Evolutionary conservation across 2,797 vertebrate genomes (phyloP).

Genomic region (Neomorphus geoffroyi): DNA sequence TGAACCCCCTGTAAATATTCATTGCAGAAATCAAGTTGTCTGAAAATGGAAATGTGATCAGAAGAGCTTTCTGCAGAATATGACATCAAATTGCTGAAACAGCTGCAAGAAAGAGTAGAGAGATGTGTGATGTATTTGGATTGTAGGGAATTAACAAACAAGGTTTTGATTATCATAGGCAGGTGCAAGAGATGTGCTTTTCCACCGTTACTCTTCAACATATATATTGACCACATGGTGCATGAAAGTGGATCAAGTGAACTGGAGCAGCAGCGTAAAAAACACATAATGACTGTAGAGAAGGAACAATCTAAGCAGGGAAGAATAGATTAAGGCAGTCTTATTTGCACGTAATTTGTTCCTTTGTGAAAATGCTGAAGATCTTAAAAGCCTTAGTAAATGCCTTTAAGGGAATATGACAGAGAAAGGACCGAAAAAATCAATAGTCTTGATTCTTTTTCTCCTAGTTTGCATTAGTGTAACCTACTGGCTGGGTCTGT

Average conservation of each 20-base stretch:
- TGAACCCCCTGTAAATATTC: conserved; percentile 36
- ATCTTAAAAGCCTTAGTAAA: conserved; percentile 62
- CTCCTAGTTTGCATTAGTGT: conserved; percentile 47
- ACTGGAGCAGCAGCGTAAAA: conserved; percentile 30
- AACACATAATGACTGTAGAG: conserved; percentile 42
- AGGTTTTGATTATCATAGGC: conserved; percentile 62
- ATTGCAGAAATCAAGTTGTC: conserved; percentile 32
- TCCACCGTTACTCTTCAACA: conserved; percentile 39
- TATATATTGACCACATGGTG: conserved; percentile 61
- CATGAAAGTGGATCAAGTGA: conserved; percentile 52
- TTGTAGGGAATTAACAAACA: conserved; percentile 63
- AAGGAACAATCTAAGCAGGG: conserved; percentile 27
- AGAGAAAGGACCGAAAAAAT: conserved; percentile 42
- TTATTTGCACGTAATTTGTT: conserved; percentile 58
- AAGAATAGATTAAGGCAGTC: conserved; percentile 18
- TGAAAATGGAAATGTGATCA: conserved; percentile 33
- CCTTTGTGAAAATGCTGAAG: conserved; percentile 41
- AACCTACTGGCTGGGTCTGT: conserved; percentile 28
- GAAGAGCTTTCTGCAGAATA: neutral
- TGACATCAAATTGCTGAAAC: conserved; percentile 36
- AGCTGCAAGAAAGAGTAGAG: conserved; percentile 43
- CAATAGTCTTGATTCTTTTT: conserved; percentile 52
- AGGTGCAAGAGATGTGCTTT: conserved; percentile 66
- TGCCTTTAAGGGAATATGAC: conserved; percentile 56
- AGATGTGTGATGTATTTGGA: conserved; percentile 57